phyloP scores from a whole-genome alignment of 2,113 vertebrate genomes.

The Carollia perspicillata region DNA sequence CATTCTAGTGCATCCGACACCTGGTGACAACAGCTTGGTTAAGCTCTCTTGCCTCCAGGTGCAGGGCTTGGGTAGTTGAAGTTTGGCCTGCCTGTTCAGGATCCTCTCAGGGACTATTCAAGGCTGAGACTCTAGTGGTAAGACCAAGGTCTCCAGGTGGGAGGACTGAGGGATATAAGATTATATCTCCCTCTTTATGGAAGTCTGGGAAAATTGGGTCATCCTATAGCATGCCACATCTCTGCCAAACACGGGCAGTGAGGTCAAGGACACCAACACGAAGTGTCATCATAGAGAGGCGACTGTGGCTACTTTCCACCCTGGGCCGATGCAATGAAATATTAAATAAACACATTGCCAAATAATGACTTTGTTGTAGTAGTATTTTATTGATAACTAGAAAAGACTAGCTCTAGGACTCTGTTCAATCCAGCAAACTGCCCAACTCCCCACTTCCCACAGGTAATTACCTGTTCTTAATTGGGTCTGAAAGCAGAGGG shows the following conservation, averaged over 20 bases:
- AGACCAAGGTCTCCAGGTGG: background rate
- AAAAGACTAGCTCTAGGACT: slow-evolving; percentile 71
- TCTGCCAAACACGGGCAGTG: background rate
- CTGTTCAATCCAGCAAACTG: slow-evolving; percentile 64
- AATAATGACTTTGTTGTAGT: slow-evolving; percentile 74
- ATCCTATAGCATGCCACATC: background rate
- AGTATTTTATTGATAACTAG: slow-evolving; percentile 75
- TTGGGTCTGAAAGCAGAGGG: slow-evolving; percentile 81
- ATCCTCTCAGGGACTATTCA: background rate
- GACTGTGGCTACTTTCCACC: background rate
- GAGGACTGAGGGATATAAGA: background rate
- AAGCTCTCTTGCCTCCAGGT: background rate
- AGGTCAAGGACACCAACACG: background rate
- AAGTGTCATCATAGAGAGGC: background rate
- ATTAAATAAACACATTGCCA: slow-evolving; percentile 44
- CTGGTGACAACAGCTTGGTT: background rate
- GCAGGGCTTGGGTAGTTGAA: background rate
- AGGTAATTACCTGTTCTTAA: slow-evolving; percentile 85
- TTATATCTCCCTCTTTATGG: background rate
- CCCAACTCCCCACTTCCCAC: slow-evolving; percentile 78
- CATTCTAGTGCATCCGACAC: rapidly evolving
- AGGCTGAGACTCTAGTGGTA: background rate
- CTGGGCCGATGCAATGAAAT: background rate
- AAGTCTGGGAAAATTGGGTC: background rate
- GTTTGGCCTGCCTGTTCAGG: background rate